These are phyloP conservation scores for Melanocharis versteri DNA, from an alignment of 2,113 vertebrate genomes.

Conservation along the genomic window DNA sequence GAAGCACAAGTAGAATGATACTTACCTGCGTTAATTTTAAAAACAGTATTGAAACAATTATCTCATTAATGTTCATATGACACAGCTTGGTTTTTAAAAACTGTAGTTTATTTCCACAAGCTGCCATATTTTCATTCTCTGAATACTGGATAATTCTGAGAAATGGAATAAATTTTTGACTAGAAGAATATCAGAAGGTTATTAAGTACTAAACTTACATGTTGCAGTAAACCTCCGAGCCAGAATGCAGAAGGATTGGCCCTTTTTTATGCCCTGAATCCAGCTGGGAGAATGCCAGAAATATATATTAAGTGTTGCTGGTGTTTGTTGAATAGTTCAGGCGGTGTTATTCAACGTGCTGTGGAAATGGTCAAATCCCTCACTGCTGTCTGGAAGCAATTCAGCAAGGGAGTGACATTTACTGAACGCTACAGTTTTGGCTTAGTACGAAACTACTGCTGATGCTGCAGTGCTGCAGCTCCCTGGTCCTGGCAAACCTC, in stretches of 20 bases:
- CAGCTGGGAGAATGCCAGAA: constrained; percentile 27
- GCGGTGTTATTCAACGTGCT: neutral
- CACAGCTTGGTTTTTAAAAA: neutral
- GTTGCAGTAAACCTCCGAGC: neutral
- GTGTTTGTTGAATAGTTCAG: neutral
- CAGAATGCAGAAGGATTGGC: neutral
- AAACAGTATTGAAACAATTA: neutral
- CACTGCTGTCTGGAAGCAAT: neutral
- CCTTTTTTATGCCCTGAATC: neutral
- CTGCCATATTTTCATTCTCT: neutral
- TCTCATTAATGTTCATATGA: neutral
- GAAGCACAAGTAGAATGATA: neutral
- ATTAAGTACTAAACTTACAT: neutral
- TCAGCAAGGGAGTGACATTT: constrained; percentile 5
- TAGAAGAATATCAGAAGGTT: neutral
- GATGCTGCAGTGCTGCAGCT: neutral
- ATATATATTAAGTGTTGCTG: constrained; percentile 25
- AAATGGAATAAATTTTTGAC: neutral
- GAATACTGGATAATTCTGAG: neutral
- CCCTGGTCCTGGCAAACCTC: neutral
- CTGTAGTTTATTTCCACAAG: neutral
- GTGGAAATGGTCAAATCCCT: constrained; percentile 43
- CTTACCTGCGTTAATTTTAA: neutral
- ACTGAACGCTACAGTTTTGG: neutral
- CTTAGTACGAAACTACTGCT: neutral